phyloP scores from a whole-genome alignment of 2,113 vertebrate species.

The Drymodes brunneopygia region DNA sequence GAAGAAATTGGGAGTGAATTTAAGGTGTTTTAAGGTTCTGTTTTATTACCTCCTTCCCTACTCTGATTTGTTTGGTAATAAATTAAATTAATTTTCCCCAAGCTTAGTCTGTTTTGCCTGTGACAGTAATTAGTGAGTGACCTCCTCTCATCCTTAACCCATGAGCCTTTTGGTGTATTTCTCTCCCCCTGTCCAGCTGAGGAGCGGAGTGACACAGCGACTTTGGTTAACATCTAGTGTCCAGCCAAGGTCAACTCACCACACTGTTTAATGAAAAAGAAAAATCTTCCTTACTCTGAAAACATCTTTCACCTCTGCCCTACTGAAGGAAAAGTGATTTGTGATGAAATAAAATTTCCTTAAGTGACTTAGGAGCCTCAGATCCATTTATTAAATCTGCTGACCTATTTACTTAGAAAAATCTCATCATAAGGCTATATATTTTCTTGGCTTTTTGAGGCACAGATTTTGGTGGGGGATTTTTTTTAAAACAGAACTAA shows the following conservation, averaged over 20 bases:
- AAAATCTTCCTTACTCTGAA: not conserved
- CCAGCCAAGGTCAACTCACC: not conserved
- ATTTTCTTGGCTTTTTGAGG: not conserved
- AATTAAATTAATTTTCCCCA: not conserved
- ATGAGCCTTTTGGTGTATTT: fast-evolving
- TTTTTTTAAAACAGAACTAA: not conserved
- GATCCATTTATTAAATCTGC: not conserved
- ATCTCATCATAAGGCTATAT: not conserved
- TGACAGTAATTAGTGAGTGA: not conserved
- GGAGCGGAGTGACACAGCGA: not conserved
- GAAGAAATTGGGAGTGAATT: not conserved
- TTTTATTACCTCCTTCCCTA: not conserved
- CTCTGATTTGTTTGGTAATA: not conserved
- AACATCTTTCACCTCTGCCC: not conserved
- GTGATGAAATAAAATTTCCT: not conserved
- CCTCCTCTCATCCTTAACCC: not conserved
- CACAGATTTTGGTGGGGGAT: not conserved
- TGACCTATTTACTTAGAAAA: not conserved
- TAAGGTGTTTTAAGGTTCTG: not conserved
- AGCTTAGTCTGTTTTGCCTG: not conserved
- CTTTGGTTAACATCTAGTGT: not conserved
- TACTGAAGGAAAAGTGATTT: not conserved
- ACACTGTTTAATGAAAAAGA: not conserved
- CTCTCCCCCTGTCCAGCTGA: not conserved
- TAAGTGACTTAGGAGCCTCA: not conserved